A percentile compares a stretch with the other conserved stretches of the same genome.
Conservation (phyloP, 2,113 vertebrate genomes). For the Callopanchax toddi region DNA sequence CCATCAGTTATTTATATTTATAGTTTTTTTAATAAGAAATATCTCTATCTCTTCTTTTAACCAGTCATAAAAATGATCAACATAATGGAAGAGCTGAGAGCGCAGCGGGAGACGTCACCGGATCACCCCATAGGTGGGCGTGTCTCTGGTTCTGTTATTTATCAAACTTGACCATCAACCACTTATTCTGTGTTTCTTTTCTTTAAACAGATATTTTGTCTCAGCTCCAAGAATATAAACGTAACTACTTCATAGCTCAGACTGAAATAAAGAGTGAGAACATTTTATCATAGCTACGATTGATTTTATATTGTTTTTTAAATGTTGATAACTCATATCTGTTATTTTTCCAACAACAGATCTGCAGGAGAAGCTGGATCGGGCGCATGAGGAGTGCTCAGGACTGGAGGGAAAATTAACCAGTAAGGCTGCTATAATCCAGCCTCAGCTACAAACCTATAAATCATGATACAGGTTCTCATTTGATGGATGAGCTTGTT, state of each 20-base stretch:
- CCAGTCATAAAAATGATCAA: conserved; percentile 36
- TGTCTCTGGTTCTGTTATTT: neutral
- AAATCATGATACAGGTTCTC: neutral
- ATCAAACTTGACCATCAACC: neutral
- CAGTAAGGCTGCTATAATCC: conserved; percentile 19
- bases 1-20: too few species aligned
- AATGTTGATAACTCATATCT: neutral
- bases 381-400: neutral
- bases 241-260: conserved; percentile 19
- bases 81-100: conserved; percentile 43
- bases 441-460: neutral
- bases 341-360: conserved; percentile 24
- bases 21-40: too few species aligned
- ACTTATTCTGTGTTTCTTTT: neutral
- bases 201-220: conserved; percentile 31
- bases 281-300: neutral
- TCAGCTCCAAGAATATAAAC: conserved; percentile 27
- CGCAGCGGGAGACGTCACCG: conserved; percentile 9
- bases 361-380: conserved; percentile 22
- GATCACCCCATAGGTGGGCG: conserved; percentile 31
- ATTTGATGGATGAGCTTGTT: neutral
- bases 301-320: neutral
- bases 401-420: conserved; percentile 1
- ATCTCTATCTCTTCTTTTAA: neutral
- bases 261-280: conserved; percentile 35